A percentile compares a stretch with the other conserved stretches of the same genome.
Evolutionary conservation across 2,797 vertebrate species (phyloP).

Genomic region (Rhynchotus rufescens): DNA sequence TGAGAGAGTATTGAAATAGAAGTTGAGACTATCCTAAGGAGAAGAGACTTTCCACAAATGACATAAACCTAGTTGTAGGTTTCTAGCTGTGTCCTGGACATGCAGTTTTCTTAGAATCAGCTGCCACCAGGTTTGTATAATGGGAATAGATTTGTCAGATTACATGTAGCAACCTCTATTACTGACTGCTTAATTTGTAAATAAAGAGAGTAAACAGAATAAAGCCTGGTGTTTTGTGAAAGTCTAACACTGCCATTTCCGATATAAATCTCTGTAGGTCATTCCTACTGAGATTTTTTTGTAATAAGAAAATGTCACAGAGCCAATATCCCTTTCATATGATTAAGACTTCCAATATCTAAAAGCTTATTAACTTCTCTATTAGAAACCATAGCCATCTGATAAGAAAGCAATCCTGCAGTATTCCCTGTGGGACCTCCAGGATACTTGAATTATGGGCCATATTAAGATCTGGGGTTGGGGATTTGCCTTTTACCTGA

Average conservation of each 20-base stretch:
- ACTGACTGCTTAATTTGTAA: neutral
- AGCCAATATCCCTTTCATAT: conserved; percentile 23
- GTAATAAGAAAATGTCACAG: neutral
- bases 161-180: neutral
- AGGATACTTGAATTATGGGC: neutral
- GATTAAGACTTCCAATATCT: neutral
- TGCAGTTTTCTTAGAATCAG: neutral
- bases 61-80: neutral
- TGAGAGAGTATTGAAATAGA: neutral
- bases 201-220: neutral
- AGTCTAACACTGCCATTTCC: conserved; percentile 1
- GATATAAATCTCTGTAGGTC: conserved; percentile 31
- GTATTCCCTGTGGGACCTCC: neutral
- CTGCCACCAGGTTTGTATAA: neutral
- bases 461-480: neutral
- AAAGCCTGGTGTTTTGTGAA: conserved; percentile 9
- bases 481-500: neutral
- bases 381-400: neutral
- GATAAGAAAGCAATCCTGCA: neutral
- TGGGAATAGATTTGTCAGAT: neutral
- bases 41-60: neutral
- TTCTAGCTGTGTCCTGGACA: neutral
- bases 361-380: neutral
- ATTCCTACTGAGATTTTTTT: conserved; percentile 15
- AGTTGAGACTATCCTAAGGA: neutral